Evolutionary conservation across 2,797 vertebrate genomes (phyloP).

Genomic region (Epinephelus coioides): DNA sequence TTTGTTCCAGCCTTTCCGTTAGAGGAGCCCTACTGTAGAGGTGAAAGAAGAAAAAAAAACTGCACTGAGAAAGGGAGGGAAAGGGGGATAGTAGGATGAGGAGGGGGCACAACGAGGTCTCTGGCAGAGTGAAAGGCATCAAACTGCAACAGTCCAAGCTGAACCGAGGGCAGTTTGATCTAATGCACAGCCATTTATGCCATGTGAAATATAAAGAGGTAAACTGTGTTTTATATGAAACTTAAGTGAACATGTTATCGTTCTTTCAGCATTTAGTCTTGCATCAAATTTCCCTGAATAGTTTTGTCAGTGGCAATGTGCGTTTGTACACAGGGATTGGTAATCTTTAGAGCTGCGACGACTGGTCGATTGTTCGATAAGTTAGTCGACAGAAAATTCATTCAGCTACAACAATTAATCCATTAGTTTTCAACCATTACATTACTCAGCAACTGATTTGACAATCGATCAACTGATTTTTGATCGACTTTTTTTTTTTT

Average conservation of each 20-base stretch:
- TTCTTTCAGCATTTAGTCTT: neutral
- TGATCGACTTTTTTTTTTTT: too few species aligned
- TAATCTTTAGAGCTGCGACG: neutral
- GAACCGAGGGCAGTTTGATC: conserved; percentile 19
- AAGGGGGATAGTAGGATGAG: conserved; percentile 6
- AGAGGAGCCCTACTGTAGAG: conserved; percentile 57
- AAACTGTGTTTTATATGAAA: conserved; percentile 1
- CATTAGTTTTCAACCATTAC: too few species aligned
- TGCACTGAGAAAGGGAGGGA: conserved; percentile 28
- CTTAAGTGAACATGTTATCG: neutral
- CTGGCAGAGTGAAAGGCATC: conserved; percentile 17
- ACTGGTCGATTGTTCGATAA: neutral
- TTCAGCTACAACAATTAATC: too few species aligned
- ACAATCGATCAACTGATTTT: too few species aligned
- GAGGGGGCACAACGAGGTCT: conserved; percentile 8
- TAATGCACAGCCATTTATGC: neutral
- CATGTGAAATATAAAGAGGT: neutral
- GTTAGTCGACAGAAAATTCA: neutral
- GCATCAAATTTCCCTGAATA: neutral
- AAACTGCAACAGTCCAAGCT: conserved; percentile 28
- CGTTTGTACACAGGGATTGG: neutral
- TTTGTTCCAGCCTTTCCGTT: conserved; percentile 72
- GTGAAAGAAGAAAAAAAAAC: conserved; percentile 39
- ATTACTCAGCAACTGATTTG: too few species aligned
- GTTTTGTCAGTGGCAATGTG: neutral